These are phyloP conservation scores for Lasiurus cinereus DNA, from an alignment of 2,113 vertebrate genomes.

Conservation along the genomic window DNA sequence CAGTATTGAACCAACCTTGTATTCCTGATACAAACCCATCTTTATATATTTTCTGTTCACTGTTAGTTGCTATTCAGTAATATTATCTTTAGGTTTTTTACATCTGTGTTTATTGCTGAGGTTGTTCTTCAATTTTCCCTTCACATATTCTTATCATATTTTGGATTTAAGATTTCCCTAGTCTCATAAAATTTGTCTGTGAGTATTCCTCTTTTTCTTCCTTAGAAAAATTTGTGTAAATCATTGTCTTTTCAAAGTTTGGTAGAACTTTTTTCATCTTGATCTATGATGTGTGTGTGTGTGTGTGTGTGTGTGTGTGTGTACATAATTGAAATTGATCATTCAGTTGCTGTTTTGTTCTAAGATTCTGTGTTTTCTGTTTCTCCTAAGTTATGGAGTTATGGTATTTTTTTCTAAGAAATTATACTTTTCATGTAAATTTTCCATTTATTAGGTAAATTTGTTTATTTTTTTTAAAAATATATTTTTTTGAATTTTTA, in stretches of 20 bases:
- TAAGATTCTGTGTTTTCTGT: background rate
- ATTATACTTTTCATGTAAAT: background rate
- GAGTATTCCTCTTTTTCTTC: background rate
- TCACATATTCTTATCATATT: background rate
- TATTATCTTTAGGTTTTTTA: background rate
- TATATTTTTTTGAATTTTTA: no score
- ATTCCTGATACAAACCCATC: conserved; percentile 9
- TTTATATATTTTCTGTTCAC: background rate
- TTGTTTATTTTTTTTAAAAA: background rate
- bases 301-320: background rate
- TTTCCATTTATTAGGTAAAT: background rate
- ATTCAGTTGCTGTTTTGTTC: conserved; percentile 7
- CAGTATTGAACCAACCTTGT: background rate
- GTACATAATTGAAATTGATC: conserved; percentile 31
- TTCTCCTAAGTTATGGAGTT: background rate
- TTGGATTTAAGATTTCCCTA: background rate
- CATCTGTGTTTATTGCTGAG: background rate
- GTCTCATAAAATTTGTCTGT: background rate
- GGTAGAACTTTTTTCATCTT: background rate
- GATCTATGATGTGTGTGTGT: background rate
- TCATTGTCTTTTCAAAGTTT: conserved; percentile 42
- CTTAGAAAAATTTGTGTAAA: conserved; percentile 24
- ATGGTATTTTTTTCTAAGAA: background rate
- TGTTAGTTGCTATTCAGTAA: background rate
- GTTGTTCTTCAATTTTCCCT: background rate